These are phyloP conservation scores for Aphidoletes aphidimyza DNA, from an alignment of 2,888 invertebrate genomes.

Conservation along the genomic window DNA sequence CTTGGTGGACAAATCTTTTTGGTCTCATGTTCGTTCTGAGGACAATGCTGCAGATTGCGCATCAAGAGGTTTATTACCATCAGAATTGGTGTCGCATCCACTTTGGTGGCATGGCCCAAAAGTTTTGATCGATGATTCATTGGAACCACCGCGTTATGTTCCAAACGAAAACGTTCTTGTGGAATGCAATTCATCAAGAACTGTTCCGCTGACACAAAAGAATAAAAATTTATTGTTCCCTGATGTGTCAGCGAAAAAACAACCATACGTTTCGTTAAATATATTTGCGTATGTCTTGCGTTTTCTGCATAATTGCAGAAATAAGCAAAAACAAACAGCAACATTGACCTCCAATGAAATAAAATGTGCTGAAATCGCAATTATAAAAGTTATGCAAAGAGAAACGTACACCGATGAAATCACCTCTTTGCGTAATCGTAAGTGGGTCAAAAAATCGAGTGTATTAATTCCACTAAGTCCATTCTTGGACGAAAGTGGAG, in stretches of 20 bases:
- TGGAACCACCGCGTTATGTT: not conserved
- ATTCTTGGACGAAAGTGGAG: not conserved
- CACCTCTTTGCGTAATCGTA: not conserved
- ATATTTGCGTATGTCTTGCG: not conserved
- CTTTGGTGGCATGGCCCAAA: constrained; percentile 52
- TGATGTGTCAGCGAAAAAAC: not conserved
- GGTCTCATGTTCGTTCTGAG: constrained; percentile 4
- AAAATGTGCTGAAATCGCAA: not conserved
- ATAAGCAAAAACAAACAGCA: not conserved
- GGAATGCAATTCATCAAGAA: not conserved
- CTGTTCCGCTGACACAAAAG: not conserved
- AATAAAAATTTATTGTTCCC: not conserved
- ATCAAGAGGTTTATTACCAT: constrained; percentile 5
- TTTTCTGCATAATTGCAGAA: not conserved
- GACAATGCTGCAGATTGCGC: constrained; percentile 54
- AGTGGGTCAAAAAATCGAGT: not conserved
- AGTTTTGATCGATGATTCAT: not conserved
- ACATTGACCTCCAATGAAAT: not conserved
- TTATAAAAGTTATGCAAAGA: not conserved
- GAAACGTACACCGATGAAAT: not conserved
- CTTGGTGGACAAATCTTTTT: not conserved
- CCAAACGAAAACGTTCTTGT: not conserved
- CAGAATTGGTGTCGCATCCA: not conserved
- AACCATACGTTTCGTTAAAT: not conserved
- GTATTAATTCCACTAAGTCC: not conserved